A percentile compares a stretch with the other conserved stretches of the same genome.
Conservation (phyloP, 2,113 vertebrate species). For the Collichthys lucidus region DNA sequence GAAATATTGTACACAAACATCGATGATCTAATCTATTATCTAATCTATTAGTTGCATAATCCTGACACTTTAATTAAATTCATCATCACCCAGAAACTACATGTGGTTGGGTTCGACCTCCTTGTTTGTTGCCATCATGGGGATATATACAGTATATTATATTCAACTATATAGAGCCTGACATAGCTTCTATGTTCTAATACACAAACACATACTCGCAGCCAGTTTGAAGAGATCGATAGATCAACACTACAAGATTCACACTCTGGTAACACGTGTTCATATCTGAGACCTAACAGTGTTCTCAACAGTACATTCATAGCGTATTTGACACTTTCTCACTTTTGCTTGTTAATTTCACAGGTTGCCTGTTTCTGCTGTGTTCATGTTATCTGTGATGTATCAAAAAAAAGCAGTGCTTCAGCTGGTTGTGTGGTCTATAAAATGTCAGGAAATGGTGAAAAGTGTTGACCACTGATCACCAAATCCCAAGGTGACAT, state of each 20-base stretch:
- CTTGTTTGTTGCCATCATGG: background rate
- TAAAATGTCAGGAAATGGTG: too few relatives aligned
- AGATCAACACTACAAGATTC: slow-evolving; percentile 3
- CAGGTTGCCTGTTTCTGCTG: background rate
- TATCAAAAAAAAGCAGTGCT: too few relatives aligned
- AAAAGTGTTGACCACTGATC: too few relatives aligned
- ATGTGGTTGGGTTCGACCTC: background rate
- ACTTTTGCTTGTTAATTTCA: background rate
- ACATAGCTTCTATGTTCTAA: background rate
- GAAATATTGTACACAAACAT: background rate
- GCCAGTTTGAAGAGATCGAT: background rate
- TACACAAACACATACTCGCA: background rate
- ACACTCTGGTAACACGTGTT: slow-evolving; percentile 16
- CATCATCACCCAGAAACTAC: background rate
- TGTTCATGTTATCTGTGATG: background rate
- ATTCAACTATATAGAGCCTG: background rate
- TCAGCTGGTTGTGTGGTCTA: too few relatives aligned
- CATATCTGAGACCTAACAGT: background rate
- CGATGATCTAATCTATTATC: slow-evolving; percentile 1
- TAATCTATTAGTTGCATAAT: background rate
- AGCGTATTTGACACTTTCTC: slow-evolving; percentile 7
- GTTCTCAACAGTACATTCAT: slow-evolving; percentile 1
- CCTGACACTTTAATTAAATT: background rate
- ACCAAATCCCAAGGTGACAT: too few relatives aligned
- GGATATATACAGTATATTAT: background rate